phyloP scores from a whole-genome alignment of 2,113 vertebrate species.

The Dasyurus viverrinus region DNA sequence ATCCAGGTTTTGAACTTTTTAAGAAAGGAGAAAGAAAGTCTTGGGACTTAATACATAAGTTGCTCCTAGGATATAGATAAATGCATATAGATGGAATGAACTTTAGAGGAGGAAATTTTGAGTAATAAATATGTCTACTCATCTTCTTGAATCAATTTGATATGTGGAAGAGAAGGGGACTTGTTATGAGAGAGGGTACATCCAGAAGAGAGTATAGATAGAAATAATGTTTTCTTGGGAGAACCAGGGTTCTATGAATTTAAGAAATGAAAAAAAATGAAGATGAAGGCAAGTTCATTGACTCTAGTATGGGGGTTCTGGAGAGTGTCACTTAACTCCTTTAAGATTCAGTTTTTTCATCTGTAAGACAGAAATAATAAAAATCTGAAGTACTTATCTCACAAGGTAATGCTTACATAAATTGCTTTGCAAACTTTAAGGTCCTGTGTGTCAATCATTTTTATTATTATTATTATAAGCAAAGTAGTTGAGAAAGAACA shows the following conservation, averaged over 20 bases:
- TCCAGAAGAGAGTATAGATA: background rate
- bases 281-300: background rate
- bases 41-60: background rate
- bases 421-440: background rate
- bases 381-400: background rate
- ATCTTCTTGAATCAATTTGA: background rate
- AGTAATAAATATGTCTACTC: background rate
- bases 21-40: background rate
- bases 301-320: background rate
- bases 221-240: background rate
- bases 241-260: background rate
- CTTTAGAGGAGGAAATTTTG: no score
- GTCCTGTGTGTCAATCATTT: slow-evolving; percentile 40
- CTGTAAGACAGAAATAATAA: background rate
- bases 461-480: background rate
- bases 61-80: no score
- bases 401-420: background rate
- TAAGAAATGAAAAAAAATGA: background rate
- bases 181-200: background rate
- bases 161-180: background rate
- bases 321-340: background rate
- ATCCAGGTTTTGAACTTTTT: background rate
- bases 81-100: background rate
- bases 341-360: background rate
- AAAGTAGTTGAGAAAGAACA: background rate